Conservation (phyloP, 2,888 invertebrate species). For the Blastobasis adustella region DNA sequence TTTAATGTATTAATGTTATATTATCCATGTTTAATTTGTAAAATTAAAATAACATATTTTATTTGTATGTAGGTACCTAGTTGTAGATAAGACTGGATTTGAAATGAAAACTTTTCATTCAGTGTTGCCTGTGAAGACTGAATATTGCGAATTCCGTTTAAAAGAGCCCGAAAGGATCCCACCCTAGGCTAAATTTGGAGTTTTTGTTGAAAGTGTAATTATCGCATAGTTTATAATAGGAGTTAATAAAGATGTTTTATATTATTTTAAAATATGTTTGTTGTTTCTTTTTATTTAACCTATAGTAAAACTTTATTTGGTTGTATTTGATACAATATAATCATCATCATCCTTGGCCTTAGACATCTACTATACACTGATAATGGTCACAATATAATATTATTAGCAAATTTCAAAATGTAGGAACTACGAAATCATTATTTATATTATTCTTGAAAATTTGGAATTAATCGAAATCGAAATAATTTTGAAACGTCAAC, state of each 20-base stretch:
- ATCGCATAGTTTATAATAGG: slow-evolving; percentile 37
- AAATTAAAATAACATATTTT: not conserved
- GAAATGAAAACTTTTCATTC: slow-evolving; percentile 23
- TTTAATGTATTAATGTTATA: too few species aligned
- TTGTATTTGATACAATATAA: too few species aligned
- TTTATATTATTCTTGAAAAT: too few species aligned
- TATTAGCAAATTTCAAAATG: too few species aligned
- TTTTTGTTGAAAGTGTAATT: slow-evolving; percentile 39
- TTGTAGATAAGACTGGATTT: slow-evolving; percentile 13
- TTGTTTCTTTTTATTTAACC: slow-evolving; percentile 5
- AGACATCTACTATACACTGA: too few species aligned
- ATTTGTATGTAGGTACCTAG: slow-evolving; percentile 10
- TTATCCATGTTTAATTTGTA: not conserved
- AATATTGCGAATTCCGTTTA: slow-evolving; percentile 24
- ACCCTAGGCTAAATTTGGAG: slow-evolving; percentile 46
- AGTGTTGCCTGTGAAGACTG: slow-evolving; percentile 60
- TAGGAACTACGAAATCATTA: too few species aligned
- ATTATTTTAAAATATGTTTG: slow-evolving; percentile 16
- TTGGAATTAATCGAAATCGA: too few species aligned
- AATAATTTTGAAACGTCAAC: too few species aligned
- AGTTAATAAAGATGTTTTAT: slow-evolving; percentile 55
- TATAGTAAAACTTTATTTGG: too few species aligned
- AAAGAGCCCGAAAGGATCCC: slow-evolving; percentile 49
- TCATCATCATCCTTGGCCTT: too few species aligned
- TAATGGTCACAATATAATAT: too few species aligned